These are phyloP conservation scores for Eremobia ochroleuca DNA, from an alignment of 2,888 invertebrate species.

Conservation along the genomic window DNA sequence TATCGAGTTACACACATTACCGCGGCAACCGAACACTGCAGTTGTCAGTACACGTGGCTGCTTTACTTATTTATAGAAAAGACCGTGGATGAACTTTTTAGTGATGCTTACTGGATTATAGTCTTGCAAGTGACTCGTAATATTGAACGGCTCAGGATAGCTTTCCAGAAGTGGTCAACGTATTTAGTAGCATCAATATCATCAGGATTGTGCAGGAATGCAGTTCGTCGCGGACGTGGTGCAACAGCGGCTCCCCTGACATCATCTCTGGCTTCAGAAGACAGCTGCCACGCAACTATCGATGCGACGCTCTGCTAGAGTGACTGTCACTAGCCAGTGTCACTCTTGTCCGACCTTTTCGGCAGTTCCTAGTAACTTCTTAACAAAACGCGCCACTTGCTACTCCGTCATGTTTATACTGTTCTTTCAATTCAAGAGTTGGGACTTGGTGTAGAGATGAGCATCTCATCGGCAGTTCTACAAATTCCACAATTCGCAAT, in stretches of 20 bases:
- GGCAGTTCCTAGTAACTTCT: too few relatives aligned
- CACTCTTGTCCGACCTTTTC: neutral
- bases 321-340: neutral
- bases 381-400: neutral
- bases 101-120: neutral
- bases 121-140: neutral
- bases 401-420: neutral
- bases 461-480: neutral
- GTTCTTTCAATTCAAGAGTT: neutral
- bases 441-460: neutral
- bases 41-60: slow-evolving; percentile 47
- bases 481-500: neutral
- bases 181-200: neutral
- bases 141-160: neutral
- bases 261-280: too few relatives aligned
- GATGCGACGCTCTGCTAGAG: neutral
- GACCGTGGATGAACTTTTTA: slow-evolving; percentile 20
- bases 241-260: neutral
- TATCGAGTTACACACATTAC: slow-evolving; percentile 65
- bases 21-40: slow-evolving; percentile 47
- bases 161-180: neutral
- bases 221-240: neutral
- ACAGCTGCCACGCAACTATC: neutral
- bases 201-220: neutral
- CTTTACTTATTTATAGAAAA: slow-evolving; percentile 62